Base-by-base conservation (phyloP, 2,797 vertebrate species). In the Acrocephalus scirpaceus region DNA sequence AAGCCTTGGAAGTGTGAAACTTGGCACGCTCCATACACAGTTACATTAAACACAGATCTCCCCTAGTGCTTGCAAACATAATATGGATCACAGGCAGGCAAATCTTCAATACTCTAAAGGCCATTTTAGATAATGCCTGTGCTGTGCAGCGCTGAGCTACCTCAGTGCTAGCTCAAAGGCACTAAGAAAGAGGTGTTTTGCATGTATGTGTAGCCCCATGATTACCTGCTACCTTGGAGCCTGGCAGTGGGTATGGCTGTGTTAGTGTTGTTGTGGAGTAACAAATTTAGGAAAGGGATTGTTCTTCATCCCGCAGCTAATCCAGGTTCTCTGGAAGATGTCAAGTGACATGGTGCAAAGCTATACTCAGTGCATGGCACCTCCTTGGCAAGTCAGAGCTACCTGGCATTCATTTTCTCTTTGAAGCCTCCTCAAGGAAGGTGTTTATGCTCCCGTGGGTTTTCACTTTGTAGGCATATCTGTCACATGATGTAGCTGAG, bases 1-100 rank as follows among this genome's bases (percentile, higher is more conserved):
- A 57, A 67, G 50, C 30, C 27, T 76, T 12, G 13, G 27, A 64
- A 70, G 21, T 54, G 15, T 20, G 53, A 92, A 62, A 54, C 25
- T 26, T 66, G 27, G 36, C 50, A 38, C 0, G 0, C 14, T 61
- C 26, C 10, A 14, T 11, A 50, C 30, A 45, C 26, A 72, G 44
- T 56, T 60, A 60, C 5, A 34, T 42, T n/a, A 64, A 80, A 45
- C 60, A 72, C 10, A n/a, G 42, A 60, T 38, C 27, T 56, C 65
- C 70, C 58, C 61, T 48, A 58, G 40, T 40, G 72, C 54, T 75
- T 58, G 64, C 42, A 54, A 19, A 32, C 8, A 8, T 25, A 42
- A 56, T 25, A 60, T 36, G 22, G 72, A n/a, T 36, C 7, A 8
- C 27, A 60, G 36, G 29, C 69, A 57, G 57, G 14, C 44, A 88